Conservation (phyloP, 1,140 invertebrate genomes). For the Solenopsis invicta region DNA sequence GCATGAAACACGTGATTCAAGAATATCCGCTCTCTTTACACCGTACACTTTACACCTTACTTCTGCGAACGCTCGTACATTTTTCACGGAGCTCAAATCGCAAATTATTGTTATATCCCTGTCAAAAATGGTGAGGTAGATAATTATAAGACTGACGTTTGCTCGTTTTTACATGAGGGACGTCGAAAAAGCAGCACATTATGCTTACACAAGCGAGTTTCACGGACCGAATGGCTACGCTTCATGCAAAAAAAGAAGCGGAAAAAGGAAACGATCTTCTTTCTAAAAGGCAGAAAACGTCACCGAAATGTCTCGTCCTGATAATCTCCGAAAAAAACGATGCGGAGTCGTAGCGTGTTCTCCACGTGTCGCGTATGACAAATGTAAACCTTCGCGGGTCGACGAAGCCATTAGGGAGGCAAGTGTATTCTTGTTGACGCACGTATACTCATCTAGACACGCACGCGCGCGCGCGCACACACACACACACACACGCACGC, state of each 20-base stretch:
- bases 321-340: conserved; percentile 55
- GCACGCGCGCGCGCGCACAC: background rate
- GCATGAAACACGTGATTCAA: conserved; percentile 11
- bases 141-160: conserved; percentile 27
- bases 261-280: conserved; percentile 8
- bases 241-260: background rate
- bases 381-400: conserved; percentile 58
- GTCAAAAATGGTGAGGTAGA: background rate
- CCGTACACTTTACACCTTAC: background rate
- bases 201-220: background rate
- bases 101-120: conserved; percentile 1
- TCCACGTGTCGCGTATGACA: conserved; percentile 57
- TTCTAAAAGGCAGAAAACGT: conserved; percentile 32
- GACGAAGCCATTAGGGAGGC: conserved; percentile 53
- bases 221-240: background rate
- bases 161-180: background rate
- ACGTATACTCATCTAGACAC: background rate
- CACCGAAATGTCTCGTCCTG: conserved; percentile 37
- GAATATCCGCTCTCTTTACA: conserved; percentile 19
- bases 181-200: conserved; percentile 7
- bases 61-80: background rate
- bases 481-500: conserved; percentile 20
- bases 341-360: conserved; percentile 35
- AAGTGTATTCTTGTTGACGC: conserved; percentile 54
- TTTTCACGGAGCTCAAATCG: background rate